Evolutionary conservation across 2,797 vertebrate species (phyloP).

Genomic region (Monodelphis domestica): DNA sequence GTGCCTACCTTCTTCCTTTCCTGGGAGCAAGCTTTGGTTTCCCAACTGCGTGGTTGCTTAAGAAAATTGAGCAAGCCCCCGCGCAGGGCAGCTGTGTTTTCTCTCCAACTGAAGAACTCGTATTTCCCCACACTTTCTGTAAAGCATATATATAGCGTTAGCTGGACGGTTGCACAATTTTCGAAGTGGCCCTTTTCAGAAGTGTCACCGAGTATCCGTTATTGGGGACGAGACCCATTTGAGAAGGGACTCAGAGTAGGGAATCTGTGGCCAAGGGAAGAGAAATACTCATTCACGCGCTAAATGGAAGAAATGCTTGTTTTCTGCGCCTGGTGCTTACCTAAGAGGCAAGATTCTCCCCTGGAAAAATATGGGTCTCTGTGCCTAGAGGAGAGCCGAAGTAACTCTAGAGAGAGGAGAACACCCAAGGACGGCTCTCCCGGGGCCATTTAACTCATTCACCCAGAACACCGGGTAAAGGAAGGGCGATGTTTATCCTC

Average conservation of each 20-base stretch:
- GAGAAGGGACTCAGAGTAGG: conserved; percentile 22
- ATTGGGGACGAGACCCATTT: background rate
- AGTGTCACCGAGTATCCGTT: background rate
- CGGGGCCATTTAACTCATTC: background rate
- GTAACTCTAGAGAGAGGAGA: background rate
- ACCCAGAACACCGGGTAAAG: background rate
- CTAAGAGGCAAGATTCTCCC: conserved; percentile 21
- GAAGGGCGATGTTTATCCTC: background rate
- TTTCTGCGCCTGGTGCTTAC: conserved; percentile 25
- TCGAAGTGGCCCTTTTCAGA: background rate
- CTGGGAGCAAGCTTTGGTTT: background rate
- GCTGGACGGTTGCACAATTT: background rate
- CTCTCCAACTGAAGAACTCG: conserved; percentile 11
- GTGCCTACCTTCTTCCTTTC: background rate
- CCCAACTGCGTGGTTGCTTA: background rate
- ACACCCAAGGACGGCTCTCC: background rate
- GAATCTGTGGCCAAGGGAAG: background rate
- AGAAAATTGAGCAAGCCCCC: background rate
- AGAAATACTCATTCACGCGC: conserved; percentile 30
- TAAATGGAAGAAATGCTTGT: conserved; percentile 32
- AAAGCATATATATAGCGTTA: conserved; percentile 1
- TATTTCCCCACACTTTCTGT: background rate
- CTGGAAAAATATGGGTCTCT: conserved; percentile 8
- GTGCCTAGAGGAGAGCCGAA: background rate
- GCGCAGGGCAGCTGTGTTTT: background rate